Conservation (phyloP, 1,140 invertebrate species). For the Hestina assimilis region DNA sequence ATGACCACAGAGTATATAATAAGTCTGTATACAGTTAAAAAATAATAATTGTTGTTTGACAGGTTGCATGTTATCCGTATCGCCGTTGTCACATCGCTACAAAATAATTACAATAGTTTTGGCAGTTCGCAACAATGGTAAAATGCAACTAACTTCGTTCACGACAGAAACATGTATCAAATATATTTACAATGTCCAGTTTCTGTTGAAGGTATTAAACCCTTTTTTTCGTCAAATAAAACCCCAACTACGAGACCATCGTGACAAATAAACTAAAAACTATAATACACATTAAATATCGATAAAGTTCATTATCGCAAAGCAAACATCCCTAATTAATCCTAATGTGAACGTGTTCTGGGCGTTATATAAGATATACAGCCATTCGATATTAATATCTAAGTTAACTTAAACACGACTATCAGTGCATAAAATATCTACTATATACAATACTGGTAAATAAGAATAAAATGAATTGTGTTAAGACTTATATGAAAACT, state of each 20-base stretch:
- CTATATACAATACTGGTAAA: constrained; percentile 66
- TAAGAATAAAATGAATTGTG: constrained; percentile 40
- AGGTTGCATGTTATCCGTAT: constrained; percentile 35
- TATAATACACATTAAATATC: constrained; percentile 48
- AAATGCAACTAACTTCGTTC: constrained; percentile 69
- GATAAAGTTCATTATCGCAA: constrained; percentile 36
- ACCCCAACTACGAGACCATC: constrained; percentile 37
- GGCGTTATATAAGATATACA: constrained; percentile 58
- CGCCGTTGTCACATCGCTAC: constrained; percentile 43
- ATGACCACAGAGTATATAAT: too few species aligned
- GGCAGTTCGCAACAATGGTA: constrained; percentile 76
- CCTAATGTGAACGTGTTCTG: constrained; percentile 56
- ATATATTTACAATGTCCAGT: constrained; percentile 66
- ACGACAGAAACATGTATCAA: constrained; percentile 58
- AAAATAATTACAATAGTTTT: constrained; percentile 74
- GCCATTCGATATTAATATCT: constrained; percentile 59
- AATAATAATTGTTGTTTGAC: not conserved
- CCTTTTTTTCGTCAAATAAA: constrained; percentile 36
- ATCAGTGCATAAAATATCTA: constrained; percentile 69
- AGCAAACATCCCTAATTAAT: constrained; percentile 47
- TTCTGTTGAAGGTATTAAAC: constrained; percentile 25
- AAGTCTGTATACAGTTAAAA: not conserved
- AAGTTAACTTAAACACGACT: constrained; percentile 64
- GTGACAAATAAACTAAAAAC: constrained; percentile 52
- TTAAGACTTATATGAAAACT: too few species aligned